Percentiles rank a stretch among this genome's conserved stretches.
Evolutionary conservation across 2,888 invertebrate genomes (phyloP).

Genomic region (Andrena dorsata): DNA sequence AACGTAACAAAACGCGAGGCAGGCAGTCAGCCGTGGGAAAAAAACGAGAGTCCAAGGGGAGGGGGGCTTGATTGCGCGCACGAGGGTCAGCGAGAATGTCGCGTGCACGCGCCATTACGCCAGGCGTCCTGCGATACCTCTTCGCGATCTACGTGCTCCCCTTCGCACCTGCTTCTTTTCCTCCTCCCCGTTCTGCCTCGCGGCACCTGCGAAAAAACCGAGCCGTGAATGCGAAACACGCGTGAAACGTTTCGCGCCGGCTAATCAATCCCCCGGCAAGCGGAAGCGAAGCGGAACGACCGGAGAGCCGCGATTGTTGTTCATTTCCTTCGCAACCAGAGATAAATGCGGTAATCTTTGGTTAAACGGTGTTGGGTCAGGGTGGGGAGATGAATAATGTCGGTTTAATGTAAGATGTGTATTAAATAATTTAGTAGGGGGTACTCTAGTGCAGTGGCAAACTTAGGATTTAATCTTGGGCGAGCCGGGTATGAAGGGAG

Average conservation of each 20-base stretch:
- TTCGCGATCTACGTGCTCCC: conserved; percentile 44
- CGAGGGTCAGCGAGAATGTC: conserved; percentile 48
- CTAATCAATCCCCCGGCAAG: background rate
- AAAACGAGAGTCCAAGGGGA: background rate
- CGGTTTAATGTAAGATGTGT: too few species aligned
- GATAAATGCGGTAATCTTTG: too few species aligned
- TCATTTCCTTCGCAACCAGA: background rate
- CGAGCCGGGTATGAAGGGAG: too few species aligned
- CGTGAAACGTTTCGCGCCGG: conserved; percentile 44
- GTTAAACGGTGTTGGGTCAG: too few species aligned
- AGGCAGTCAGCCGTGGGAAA: conserved; percentile 28
- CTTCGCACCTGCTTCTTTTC: conserved; percentile 36
- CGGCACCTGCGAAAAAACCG: conserved; percentile 40
- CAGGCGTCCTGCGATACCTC: background rate
- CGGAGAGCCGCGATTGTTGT: conserved; percentile 4
- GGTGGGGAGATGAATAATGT: too few species aligned
- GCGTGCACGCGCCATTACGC: conserved; percentile 57
- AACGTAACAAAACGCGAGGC: background rate
- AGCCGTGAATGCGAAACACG: conserved; percentile 46
- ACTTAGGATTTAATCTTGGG: too few species aligned
- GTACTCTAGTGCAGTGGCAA: too few species aligned
- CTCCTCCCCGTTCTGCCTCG: background rate
- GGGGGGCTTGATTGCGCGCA: conserved; percentile 38
- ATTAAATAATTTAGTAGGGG: too few species aligned
- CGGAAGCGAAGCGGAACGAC: background rate